Percentiles rank a stretch among this genome's conserved stretches.
These are phyloP conservation scores for Ellobius talpinus DNA, from an alignment of 2,113 vertebrate genomes.

Conservation along the genomic window DNA sequence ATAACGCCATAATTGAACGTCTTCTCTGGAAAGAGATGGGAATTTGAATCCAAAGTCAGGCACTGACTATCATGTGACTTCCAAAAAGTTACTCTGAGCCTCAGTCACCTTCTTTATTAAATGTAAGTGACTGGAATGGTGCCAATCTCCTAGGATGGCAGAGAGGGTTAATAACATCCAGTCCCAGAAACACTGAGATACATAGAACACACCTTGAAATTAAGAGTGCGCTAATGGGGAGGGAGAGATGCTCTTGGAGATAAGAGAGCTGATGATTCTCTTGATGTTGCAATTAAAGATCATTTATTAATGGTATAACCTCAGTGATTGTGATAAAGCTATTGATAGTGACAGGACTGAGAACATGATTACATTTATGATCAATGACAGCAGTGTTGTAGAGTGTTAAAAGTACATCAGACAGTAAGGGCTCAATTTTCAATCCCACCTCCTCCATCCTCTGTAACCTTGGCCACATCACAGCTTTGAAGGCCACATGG, in stretches of 20 bases:
- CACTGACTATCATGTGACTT: neutral
- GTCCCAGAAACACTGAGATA: neutral
- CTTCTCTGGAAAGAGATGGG: neutral
- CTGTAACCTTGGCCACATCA: neutral
- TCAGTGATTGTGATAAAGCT: slow-evolving; percentile 28
- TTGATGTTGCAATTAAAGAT: slow-evolving; percentile 35
- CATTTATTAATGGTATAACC: slow-evolving; percentile 9
- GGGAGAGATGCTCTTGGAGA: neutral
- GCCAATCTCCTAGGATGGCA: neutral
- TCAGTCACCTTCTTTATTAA: neutral
- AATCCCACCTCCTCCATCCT: neutral
- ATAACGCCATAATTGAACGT: neutral
- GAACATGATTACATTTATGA: neutral
- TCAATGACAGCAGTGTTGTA: neutral
- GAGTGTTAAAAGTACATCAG: neutral
- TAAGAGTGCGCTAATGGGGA: neutral
- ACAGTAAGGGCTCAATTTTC: slow-evolving; percentile 7
- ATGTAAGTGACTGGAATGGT: neutral
- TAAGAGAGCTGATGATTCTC: slow-evolving; percentile 21
- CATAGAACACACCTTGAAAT: neutral
- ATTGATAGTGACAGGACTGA: neutral
- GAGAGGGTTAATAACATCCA: neutral
- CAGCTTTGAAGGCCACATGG: neutral
- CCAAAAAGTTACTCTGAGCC: neutral
- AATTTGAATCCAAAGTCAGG: neutral